phyloP scores from a whole-genome alignment of 2,888 invertebrate genomes.

The Salticus scenicus region DNA sequence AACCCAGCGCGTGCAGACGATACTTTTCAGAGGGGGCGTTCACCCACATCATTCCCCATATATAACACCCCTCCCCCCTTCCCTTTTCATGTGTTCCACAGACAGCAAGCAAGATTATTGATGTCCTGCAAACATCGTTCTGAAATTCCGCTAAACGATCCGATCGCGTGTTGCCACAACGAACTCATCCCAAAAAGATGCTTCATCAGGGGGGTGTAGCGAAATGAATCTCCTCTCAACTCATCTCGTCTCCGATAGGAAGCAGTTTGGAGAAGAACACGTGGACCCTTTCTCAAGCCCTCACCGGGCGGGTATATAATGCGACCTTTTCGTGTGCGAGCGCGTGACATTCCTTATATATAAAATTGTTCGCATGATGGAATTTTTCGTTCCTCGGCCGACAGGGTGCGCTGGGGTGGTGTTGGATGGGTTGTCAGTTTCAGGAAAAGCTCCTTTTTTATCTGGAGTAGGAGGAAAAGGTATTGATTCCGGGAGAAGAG shows the following conservation, averaged over 20 bases:
- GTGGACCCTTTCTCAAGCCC: conserved; percentile 59
- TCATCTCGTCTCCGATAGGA: neutral
- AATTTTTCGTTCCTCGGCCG: conserved; percentile 44
- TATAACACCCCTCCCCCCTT: neutral
- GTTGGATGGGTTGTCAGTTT: conserved; percentile 67
- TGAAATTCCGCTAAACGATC: conserved; percentile 68
- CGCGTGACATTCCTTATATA: conserved; percentile 57
- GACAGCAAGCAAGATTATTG: conserved; percentile 22
- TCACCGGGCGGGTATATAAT: conserved; percentile 44
- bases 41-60: neutral
- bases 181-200: conserved; percentile 26
- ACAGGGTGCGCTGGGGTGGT: neutral
- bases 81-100: too few species aligned
- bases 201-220: conserved; percentile 41
- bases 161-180: conserved; percentile 51
- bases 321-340: conserved; percentile 65
- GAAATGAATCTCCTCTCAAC: neutral
- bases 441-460: too few species aligned
- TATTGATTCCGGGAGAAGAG: conserved; percentile 20
- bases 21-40: neutral
- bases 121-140: conserved; percentile 33
- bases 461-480: neutral
- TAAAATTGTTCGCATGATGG: conserved; percentile 57
- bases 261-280: conserved; percentile 29
- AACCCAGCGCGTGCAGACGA: conserved; percentile 3